Conservation (phyloP, 2,113 vertebrate species). For the Glareola pratincola region DNA sequence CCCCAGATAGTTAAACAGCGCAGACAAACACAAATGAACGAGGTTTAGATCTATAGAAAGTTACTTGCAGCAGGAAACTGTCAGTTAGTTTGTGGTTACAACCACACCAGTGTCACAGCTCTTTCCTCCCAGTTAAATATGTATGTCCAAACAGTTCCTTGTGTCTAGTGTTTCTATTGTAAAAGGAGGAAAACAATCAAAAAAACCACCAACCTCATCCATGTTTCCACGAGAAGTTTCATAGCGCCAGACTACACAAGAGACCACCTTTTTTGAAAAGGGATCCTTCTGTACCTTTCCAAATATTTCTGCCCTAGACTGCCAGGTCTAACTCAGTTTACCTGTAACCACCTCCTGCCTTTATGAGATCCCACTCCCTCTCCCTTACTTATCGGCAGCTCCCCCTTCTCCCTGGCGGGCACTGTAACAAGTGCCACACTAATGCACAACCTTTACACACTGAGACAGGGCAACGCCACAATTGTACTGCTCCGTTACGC, state of each 20-base stretch:
- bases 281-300: neutral
- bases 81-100: conserved; percentile 51
- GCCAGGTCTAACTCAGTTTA: neutral
- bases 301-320: neutral
- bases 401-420: neutral
- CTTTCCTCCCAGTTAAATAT: conserved; percentile 19
- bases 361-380: neutral
- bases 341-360: neutral
- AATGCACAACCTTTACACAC: neutral
- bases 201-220: neutral
- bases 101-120: conserved; percentile 19
- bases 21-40: neutral
- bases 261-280: neutral
- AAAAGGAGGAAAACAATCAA: neutral
- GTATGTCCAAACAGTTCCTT: neutral
- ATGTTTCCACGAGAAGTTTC: neutral
- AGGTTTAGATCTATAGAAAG: conserved; percentile 19
- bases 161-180: neutral
- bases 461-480: neutral
- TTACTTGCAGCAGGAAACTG: conserved; percentile 48
- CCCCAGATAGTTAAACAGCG: neutral
- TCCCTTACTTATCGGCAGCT: neutral
- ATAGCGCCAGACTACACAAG: neutral
- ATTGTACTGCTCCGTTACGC: rapidly evolving
- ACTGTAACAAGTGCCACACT: neutral